Base-by-base conservation (phyloP, 2,888 invertebrate species). In the Leptinotarsa juncta region DNA sequence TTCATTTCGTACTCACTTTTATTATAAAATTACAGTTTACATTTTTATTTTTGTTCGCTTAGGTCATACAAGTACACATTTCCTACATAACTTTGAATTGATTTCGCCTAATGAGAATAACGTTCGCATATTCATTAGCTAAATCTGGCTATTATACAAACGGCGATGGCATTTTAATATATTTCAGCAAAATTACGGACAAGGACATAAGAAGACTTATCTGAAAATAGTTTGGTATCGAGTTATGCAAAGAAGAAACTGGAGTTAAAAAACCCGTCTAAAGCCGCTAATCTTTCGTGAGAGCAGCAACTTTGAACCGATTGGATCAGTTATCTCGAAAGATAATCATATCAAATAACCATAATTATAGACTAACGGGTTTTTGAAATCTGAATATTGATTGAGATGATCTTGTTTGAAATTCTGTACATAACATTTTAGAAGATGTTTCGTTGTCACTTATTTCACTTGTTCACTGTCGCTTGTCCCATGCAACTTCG, bases 1-100 rank as follows among this genome's bases (percentile, higher is more conserved):
- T 78, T 73, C 68, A 26, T 65, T 71, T 74, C 57, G 62, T 74
- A 70, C 72, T 66, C 60, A 74, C 71, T 71, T 73, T 73, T 74
- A 73, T 75, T 72, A 70, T 70, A 66, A 74, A 77, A 77, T 77
- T 75, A 77, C 71, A 67, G 75, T 67, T 72, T 20, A 32, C 18
- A 57, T 72, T 67, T 65, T 57, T 72, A 60, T 65, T 71, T 71
- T 60, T 7, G 26, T 55, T 66, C 53, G 32, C 55, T 71, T 10
- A 48, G 51, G 50, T 71, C 26, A 62, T 70, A 32, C 48, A 14
- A 57, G 53, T 50, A 49, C 26, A 68, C 48, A 65, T 69, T 74
- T 74, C 68, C 68, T 71, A 71, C 57, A 65, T 66, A 70, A 67
- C 72, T 72, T 75, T 51, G 18, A 75, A 50, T 72, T 65, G 62